Evolutionary conservation across 37 sponge, comb jelly and placozoan species (phyloP).

Genomic region (Cliona cf. orientalis): DNA sequence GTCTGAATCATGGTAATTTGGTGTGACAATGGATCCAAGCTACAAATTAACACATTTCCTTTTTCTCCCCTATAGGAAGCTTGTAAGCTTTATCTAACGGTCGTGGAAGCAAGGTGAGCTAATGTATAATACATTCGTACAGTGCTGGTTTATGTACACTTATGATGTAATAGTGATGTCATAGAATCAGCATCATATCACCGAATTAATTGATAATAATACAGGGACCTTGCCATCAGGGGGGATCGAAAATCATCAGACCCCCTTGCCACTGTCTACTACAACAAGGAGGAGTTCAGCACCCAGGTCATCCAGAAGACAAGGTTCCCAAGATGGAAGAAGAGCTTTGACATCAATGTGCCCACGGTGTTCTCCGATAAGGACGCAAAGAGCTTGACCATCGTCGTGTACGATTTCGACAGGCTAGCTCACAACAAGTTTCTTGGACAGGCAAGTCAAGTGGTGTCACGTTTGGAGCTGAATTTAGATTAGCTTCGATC

Average conservation of each 20-base stretch:
- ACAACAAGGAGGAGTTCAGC: conserved; percentile 42
- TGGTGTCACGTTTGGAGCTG: too few relatives aligned
- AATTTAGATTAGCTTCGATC: neutral
- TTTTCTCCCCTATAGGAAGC: conserved; percentile 14
- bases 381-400: conserved; percentile 23
- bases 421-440: conserved; percentile 71
- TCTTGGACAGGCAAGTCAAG: conserved; percentile 76
- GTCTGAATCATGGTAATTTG: too few relatives aligned
- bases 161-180: conserved; percentile 3
- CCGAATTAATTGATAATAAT: neutral
- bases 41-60: neutral
- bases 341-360: conserved; percentile 58
- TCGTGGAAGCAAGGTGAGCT: conserved; percentile 68
- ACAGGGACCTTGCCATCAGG: conserved; percentile 83
- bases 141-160: neutral
- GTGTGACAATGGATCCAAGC: neutral
- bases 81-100: conserved; percentile 7
- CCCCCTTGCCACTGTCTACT: conserved; percentile 68
- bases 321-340: conserved; percentile 80
- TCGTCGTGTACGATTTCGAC: conserved; percentile 68
- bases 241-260: conserved; percentile 68
- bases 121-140: conserved; percentile 26
- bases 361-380: neutral
- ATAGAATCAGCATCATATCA: neutral
- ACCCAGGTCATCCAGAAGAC: conserved; percentile 81